Percentiles rank a stretch among this genome's conserved stretches.
These are phyloP conservation scores for Etheostoma nigrum DNA, from an alignment of 2,797 vertebrate genomes.

Conservation along the genomic window DNA sequence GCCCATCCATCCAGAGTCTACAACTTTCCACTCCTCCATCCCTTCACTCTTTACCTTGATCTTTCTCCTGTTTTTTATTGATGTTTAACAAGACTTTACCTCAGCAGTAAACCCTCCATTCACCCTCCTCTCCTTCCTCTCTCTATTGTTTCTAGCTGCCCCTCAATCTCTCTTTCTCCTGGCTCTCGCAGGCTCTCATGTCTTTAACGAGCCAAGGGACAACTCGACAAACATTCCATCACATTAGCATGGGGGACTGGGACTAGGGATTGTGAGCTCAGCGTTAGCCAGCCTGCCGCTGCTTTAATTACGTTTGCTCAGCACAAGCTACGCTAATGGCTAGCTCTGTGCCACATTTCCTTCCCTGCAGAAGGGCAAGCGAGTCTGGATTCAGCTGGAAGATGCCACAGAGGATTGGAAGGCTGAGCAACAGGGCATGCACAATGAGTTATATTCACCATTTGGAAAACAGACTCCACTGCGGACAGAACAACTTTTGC, in stretches of 20 bases:
- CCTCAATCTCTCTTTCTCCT: constrained; percentile 22
- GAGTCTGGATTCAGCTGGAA: constrained; percentile 41
- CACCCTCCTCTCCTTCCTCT: not conserved
- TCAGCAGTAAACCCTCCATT: constrained; percentile 8
- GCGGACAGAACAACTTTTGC: not conserved
- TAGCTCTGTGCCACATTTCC: constrained; percentile 56
- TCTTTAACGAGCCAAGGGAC: constrained; percentile 72
- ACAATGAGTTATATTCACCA: not conserved
- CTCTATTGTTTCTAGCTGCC: constrained; percentile 12
- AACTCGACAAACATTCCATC: constrained; percentile 67
- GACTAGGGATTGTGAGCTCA: constrained; percentile 69
- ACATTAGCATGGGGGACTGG: constrained; percentile 65
- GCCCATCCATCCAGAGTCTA: not conserved
- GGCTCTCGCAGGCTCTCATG: constrained; percentile 30
- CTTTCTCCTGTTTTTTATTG: constrained; percentile 24
- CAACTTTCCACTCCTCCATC: not conserved
- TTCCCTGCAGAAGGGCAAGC: constrained; percentile 30
- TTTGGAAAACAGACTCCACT: constrained; percentile 5
- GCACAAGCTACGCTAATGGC: constrained; percentile 70
- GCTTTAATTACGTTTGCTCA: constrained; percentile 78
- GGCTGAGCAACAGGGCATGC: constrained; percentile 20
- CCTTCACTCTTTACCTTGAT: constrained; percentile 7
- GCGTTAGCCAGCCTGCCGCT: constrained; percentile 66
- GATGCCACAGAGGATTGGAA: constrained; percentile 34
- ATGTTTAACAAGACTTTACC: constrained; percentile 35